Conservation (phyloP, 2,888 invertebrate species). For the Synergus gifuensis region DNA sequence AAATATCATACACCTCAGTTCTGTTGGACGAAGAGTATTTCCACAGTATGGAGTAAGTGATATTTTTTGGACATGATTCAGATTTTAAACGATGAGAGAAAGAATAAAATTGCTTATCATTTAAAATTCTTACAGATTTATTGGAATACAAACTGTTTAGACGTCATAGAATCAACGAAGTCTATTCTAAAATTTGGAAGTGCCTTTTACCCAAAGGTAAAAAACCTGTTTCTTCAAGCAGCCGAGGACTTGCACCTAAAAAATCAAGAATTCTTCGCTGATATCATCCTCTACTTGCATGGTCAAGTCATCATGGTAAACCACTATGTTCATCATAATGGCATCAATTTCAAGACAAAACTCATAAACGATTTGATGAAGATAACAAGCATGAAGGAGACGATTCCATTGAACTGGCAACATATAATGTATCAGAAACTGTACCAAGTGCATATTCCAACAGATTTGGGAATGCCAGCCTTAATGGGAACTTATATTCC, state of each 20-base stretch:
- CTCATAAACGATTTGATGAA: slow-evolving; percentile 40
- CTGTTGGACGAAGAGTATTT: slow-evolving; percentile 58
- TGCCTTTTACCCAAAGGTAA: slow-evolving; percentile 44
- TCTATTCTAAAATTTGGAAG: neutral
- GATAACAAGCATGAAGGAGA: slow-evolving; percentile 9
- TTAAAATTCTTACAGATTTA: slow-evolving; percentile 56
- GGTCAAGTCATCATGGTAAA: slow-evolving; percentile 54
- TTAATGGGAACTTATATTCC: slow-evolving; percentile 70
- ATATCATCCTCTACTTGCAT: slow-evolving; percentile 58
- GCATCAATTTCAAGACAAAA: slow-evolving; percentile 10
- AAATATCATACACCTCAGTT: slow-evolving; percentile 61
- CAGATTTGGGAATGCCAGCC: slow-evolving; percentile 76
- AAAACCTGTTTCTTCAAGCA: slow-evolving; percentile 54
- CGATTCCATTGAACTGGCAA: slow-evolving; percentile 54
- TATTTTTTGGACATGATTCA: neutral
- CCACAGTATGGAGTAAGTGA: slow-evolving; percentile 57
- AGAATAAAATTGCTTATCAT: no score
- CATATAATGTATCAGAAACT: slow-evolving; percentile 57
- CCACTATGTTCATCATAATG: slow-evolving; percentile 53
- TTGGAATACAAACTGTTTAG: slow-evolving; percentile 52
- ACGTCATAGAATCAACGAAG: neutral
- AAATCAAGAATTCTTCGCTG: slow-evolving; percentile 57
- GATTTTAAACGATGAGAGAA: neutral
- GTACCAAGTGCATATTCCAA: slow-evolving; percentile 70
- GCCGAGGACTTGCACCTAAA: slow-evolving; percentile 49